Evolutionary conservation across 2,113 vertebrate genomes (phyloP), one percentile per base, ranked within the genome.

Genomic region (human (Homo sapiens)): DNA sequence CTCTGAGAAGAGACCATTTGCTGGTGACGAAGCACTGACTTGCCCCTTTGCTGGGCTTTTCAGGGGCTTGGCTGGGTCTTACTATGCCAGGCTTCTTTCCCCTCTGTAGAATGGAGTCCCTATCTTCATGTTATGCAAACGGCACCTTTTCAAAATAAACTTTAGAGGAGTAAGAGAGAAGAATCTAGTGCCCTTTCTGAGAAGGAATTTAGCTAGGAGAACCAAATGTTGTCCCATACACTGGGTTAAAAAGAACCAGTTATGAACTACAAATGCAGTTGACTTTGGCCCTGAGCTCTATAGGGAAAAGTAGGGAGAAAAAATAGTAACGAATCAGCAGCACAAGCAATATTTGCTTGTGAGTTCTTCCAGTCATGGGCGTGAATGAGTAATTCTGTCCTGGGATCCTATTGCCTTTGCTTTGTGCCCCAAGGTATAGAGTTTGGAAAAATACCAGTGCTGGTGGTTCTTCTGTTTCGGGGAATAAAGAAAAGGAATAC

Each of bases 271-370:
- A 75, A 57, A 48, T 85, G 40, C 48, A 52, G 95, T 81, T 96
- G 97, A 88, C 90, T 90, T 97, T 96, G 96, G 92, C 97, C 87
- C 64, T 57, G 92, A 96, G 88, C 88, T 45, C 45, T 90, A 5
- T 52, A 85, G 72, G 57, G n/a, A 90, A 93, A 96, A 25, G 3
- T n/a, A 5, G 45, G 2, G 59, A 32, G 68, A 72, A 32, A 40
- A 88, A 83, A 80, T n/a, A 97, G 66, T 66, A 64, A 55, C 0
- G 13, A 93, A 79, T 95, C 61, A 64, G 45, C 38, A 64, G 86
- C 30, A 30, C 81, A 81, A 72, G 40, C 57, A 82, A 0, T 68
- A 35, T 89, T 85, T 72, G 48, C 59, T 82, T 25, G 23, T 43
- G 82, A 95, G 86, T 2, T 8, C 73, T 92, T 95, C 30, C 23